Percentiles rank a stretch among this genome's conserved stretches.
phyloP scores from a whole-genome alignment of 2,888 invertebrate genomes.

The Drosophila dives region DNA sequence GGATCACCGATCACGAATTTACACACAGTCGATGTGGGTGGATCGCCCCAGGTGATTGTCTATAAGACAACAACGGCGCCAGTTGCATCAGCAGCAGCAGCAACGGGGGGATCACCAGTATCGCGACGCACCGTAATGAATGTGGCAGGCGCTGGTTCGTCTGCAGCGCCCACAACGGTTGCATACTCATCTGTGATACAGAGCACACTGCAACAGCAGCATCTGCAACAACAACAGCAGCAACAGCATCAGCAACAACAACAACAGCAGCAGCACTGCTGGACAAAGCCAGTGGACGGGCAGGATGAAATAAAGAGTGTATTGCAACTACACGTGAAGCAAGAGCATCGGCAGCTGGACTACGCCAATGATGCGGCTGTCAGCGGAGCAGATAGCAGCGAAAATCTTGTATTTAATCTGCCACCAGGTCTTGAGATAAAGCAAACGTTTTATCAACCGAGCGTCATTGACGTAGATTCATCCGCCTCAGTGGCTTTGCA shows the following conservation, averaged over 20 bases:
- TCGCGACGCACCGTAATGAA: conserved; percentile 74
- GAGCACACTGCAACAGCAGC: conserved; percentile 81
- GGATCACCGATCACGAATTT: conserved; percentile 82
- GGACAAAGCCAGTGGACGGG: conserved; percentile 78
- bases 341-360: conserved; percentile 81
- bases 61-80: conserved; percentile 78
- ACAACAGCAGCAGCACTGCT: conserved; percentile 71
- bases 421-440: conserved; percentile 82
- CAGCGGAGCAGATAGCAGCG: conserved; percentile 68
- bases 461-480: conserved; percentile 52
- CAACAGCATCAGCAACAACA: conserved; percentile 58
- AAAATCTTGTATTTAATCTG: conserved; percentile 82
- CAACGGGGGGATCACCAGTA: conserved; percentile 74
- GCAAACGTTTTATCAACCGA: conserved; percentile 77
- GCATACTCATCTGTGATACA: conserved; percentile 93
- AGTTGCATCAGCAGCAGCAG: conserved; percentile 45
- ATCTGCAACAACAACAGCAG: conserved; percentile 68
- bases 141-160: conserved; percentile 80
- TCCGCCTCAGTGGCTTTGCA: conserved; percentile 51
- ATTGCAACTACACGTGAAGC: conserved; percentile 81
- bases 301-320: conserved; percentile 82
- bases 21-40: conserved; percentile 72
- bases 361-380: conserved; percentile 63
- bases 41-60: conserved; percentile 82
- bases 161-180: conserved; percentile 85